These are phyloP conservation scores for Rhinatrema bivittatum DNA, from an alignment of 2,797 vertebrate species.

Conservation along the genomic window DNA sequence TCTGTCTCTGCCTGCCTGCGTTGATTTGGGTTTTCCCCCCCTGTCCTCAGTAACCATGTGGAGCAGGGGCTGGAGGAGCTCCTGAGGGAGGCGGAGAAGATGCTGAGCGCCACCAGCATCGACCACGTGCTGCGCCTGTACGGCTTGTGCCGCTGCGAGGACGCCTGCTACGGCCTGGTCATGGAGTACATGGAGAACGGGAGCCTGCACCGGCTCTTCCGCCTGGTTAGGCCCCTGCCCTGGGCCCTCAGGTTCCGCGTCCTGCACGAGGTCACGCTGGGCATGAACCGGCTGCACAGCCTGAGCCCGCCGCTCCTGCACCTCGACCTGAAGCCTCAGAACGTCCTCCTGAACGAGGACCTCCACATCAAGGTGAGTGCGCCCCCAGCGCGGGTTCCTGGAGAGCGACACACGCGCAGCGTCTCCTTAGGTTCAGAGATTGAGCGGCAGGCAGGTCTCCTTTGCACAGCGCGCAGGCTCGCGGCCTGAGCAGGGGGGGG, in stretches of 20 bases:
- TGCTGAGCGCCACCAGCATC: constrained; percentile 6
- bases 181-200: constrained; percentile 73
- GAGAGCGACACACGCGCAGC: no score
- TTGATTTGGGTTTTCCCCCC: accelerated
- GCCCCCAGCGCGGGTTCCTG: no score
- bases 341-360: constrained; percentile 66
- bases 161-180: constrained; percentile 42
- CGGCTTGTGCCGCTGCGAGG: constrained; percentile 1
- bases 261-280: constrained; percentile 66
- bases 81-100: constrained; percentile 18
- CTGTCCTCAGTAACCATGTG: not conserved
- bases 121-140: constrained; percentile 4
- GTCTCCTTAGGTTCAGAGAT: no score
- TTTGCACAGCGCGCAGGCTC: no score
- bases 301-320: constrained; percentile 65
- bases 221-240: constrained; percentile 44
- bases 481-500: no score
- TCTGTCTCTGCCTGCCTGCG: not conserved
- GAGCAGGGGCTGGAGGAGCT: not conserved
- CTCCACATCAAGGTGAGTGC: constrained; percentile 68
- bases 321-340: constrained; percentile 75
- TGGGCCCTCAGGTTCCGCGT: constrained; percentile 77
- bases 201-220: constrained; percentile 58
- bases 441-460: no score
- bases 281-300: constrained; percentile 77